A percentile compares a stretch with the other conserved stretches of the same genome.
Evolutionary conservation across 2,797 vertebrate genomes (phyloP).

Genomic region (Brachyalestes nurse): DNA sequence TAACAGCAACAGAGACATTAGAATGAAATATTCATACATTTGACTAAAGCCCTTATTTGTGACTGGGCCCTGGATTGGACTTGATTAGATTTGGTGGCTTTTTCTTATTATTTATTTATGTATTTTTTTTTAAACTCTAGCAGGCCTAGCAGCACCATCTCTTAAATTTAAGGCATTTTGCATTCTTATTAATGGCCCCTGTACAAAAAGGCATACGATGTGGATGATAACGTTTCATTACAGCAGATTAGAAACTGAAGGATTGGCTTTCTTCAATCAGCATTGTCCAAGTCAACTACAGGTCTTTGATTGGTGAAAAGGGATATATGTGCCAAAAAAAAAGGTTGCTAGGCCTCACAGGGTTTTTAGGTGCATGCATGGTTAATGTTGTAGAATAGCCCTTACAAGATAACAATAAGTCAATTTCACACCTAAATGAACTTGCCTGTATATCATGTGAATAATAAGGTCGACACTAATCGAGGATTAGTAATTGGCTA

Average conservation of each 20-base stretch:
- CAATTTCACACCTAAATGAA: slow-evolving; percentile 28
- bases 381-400: slow-evolving; percentile 8
- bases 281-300: background rate
- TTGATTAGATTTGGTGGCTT: slow-evolving; percentile 9
- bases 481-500: slow-evolving; percentile 19
- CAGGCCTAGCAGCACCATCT: slow-evolving; percentile 30
- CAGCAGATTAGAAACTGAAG: background rate
- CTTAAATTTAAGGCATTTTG: background rate
- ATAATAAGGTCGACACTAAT: slow-evolving; percentile 23
- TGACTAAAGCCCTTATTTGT: background rate
- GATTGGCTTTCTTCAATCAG: slow-evolving; percentile 5
- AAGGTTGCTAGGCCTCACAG: slow-evolving; percentile 34
- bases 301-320: slow-evolving; percentile 10
- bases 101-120: slow-evolving; percentile 8
- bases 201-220: background rate
- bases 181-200: background rate
- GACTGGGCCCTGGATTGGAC: slow-evolving; percentile 50
- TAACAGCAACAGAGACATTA: background rate
- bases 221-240: background rate
- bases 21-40: background rate
- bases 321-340: background rate
- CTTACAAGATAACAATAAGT: slow-evolving; percentile 24
- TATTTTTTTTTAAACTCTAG: slow-evolving; percentile 12
- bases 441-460: slow-evolving; percentile 20
- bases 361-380: slow-evolving; percentile 43